Percentiles rank a stretch among this genome's conserved stretches.
phyloP scores from a whole-genome alignment of 2,888 invertebrate genomes.

The Eristalinus sepulchralis region DNA sequence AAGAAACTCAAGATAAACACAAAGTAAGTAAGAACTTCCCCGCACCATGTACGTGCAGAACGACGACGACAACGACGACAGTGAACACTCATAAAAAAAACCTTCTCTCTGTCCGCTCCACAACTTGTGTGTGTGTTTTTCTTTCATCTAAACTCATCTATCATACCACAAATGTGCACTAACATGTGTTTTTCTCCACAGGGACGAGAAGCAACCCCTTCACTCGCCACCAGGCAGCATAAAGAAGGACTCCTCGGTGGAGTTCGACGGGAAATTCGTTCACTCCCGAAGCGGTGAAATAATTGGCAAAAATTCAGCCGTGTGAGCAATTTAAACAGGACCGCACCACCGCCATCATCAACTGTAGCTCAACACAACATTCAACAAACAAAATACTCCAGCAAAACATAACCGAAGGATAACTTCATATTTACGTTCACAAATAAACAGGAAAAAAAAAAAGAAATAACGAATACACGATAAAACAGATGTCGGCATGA shows the following conservation, averaged over 20 bases:
- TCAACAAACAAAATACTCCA: conserved; percentile 35
- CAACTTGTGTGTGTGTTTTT: background rate
- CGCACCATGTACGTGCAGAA: background rate
- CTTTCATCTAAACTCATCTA: background rate
- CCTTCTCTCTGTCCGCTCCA: background rate
- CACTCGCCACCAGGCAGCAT: conserved; percentile 84
- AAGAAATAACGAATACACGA: background rate
- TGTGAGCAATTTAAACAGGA: conserved; percentile 78
- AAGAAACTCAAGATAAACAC: background rate
- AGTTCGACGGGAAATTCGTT: conserved; percentile 91
- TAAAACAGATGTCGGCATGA: background rate
- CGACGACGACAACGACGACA: background rate
- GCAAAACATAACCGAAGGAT: background rate
- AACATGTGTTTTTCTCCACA: conserved; percentile 75
- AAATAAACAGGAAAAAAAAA: conserved; percentile 17
- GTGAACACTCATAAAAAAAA: conserved; percentile 1
- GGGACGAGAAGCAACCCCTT: conserved; percentile 92
- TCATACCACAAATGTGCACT: background rate
- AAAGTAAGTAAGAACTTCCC: background rate
- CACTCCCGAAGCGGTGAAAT: conserved; percentile 92
- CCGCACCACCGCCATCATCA: background rate
- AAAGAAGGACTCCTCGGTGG: conserved; percentile 89
- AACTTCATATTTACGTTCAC: conserved; percentile 11
- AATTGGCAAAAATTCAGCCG: conserved; percentile 95
- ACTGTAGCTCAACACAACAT: background rate